Base-by-base conservation (phyloP, 2,888 invertebrate genomes). In the Temnothorax rugatulus region DNA sequence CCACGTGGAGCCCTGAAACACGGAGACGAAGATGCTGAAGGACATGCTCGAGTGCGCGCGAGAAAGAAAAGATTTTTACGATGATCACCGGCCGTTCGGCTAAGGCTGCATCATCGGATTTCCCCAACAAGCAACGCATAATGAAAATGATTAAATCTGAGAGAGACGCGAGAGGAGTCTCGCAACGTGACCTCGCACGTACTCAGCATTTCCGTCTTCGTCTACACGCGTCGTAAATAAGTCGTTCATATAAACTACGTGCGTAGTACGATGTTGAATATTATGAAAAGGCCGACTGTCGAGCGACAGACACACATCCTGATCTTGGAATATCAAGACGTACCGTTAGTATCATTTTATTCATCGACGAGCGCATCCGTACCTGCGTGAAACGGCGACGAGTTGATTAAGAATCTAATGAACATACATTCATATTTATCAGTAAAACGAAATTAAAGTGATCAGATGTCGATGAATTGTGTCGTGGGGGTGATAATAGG, bases 1-100 rank as follows among this genome's bases (percentile, higher is more conserved):
- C 83, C 59, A 86, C 86, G 59, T 84, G 88, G 79, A 68, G 83
- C 66, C 86, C 90, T 91, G 91, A 84, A 91, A 90, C 91, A 91
- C 83, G 86, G 82, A 90, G 85, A 90, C 85, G 85, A 82, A 79
- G 68, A 86, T 85, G 84, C 90, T 90, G 88, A 88, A 86, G 87
- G 84, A 74, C 52, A 83, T 84, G 82, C 73, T 71, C 88, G 73
- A 79, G 69, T 61, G 81, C 69, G 29, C 50, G 34, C 82, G 59
- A 74, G 66, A 64, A 64, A 83, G 57, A 59, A 59, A 47, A 57
- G 21, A 13, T 73, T 59, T 82, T 59, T 77, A 73, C 25, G 75
- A 52, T 29, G 63, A 47, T 50, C 81, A 44, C 21, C 47, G 44
- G 38, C 50, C 61, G 61, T 61, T 61, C 59, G 34, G 61, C 50